Base-by-base conservation (phyloP, 2,113 vertebrate species). In the Apodemus sylvaticus region DNA sequence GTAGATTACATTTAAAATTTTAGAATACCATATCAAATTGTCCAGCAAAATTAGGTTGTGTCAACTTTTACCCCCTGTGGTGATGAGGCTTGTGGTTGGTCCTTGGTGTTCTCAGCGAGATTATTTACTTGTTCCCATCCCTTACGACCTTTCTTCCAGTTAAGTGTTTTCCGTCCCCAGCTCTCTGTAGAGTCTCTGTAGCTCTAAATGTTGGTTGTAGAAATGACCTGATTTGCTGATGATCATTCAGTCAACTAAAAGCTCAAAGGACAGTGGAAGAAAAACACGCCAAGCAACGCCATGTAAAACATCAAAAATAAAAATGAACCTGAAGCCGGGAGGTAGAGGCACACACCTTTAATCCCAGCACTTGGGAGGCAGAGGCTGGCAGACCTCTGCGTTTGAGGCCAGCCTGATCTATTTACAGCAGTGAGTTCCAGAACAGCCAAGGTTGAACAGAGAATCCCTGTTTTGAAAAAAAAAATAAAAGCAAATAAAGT, bases 81-180 rank as follows among this genome's bases (percentile, higher is more conserved):
- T 2, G 13, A 88, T 29, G 68, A 73, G 48, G 73, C 83, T 91
- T 86, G 58, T 53, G 51, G 22, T 55, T 10, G 58, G 78, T 42
- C 64, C 64, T 42, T 42, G 9, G 36, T 81, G 86, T 94, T 78
- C 74, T 90, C 62, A 76, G 48, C 1, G 36, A 82, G 73, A 10
- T 94, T 95, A 77, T 96, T 94, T 90, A 90, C 68, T 87, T 87
- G 74, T 90, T 95, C 92, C 29, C 34, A 89, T 82, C 48, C 81
- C 79, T 70, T 82, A 3, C 51, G 89, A 51, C 34, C 60, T 77
- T 92, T 78, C 16, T 14, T 86, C 20, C 42, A 31, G 8, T 91
- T 66, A 12, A 34, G 36, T 71, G 68, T 95, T 92, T 96, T 81
- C 26, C 14, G 89, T 94, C 60, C 91, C 77, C 29, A 78, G 7